Base-by-base conservation (phyloP, 2,888 invertebrate genomes). In the Arrhopalites spinosus region DNA sequence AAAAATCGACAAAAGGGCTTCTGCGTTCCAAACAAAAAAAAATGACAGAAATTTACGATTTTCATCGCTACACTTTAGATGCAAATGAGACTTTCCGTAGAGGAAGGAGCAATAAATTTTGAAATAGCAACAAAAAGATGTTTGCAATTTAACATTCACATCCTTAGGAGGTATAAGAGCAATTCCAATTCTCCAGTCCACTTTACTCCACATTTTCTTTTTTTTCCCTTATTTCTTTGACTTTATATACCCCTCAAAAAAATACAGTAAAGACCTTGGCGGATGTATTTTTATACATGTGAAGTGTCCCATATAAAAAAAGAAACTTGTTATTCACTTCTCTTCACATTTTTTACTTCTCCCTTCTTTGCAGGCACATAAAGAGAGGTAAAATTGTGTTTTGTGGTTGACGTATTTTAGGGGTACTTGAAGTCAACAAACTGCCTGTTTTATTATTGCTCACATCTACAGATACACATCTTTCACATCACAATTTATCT, bases 41-140 rank as follows among this genome's bases (percentile, higher is more conserved):
- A 70, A 43, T 70, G 70, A 70, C 70, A 70, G 70, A 70, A 56
- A 70, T 70, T 70, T 70, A 70, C 70, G 70, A 70, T 70, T 70
- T n/a, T 56, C 70, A 59, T 70, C 59, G 56, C 56, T 36, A 70
- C 36, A 70, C 59, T 70, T 30, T 59, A 23, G 70, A 70, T 56
- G 70, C 59, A 70, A 70, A 56, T 70, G 70, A 70, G 36, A 20
- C 20, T 70, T 36, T 59, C 23, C 17, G 59, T 17, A 59, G 70
- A 36, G 56, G 50, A 17, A 15, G 13, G 59, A 63, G 53, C 29
- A 29, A 70, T 70, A 70, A 70, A 70, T 70, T 56, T 53, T 29
- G 36, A 70, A 70, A 70, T 70, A 70, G 53, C 50, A 36, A 56
- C 36, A 36, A 56, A 70, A 70, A 70, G 30, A 70, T 70, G 70